Conservation (phyloP, 2,113 vertebrate species). For the Orthonyx spaldingii region DNA sequence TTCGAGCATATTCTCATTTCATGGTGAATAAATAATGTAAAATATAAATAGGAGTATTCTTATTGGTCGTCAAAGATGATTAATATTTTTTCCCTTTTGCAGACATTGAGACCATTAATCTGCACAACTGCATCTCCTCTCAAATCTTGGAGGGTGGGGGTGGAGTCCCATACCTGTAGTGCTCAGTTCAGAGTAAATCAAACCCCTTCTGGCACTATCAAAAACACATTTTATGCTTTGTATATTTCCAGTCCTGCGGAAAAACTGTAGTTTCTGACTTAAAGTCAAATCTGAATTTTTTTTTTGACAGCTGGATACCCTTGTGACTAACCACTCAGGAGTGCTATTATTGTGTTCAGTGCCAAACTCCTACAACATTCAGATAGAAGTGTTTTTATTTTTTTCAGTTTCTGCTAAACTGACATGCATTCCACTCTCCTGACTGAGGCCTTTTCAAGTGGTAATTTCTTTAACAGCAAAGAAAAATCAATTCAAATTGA, state of each 20-base stretch:
- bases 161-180: not conserved
- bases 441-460: not conserved
- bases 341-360: not conserved
- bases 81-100: not conserved
- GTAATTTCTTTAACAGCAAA: not conserved
- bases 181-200: not conserved
- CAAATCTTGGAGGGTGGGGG: not conserved
- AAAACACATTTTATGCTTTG: conserved; percentile 15
- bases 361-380: conserved; percentile 18
- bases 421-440: not conserved
- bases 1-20: not conserved
- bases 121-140: not conserved
- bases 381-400: conserved; percentile 35
- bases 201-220: not conserved
- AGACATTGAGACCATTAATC: not conserved
- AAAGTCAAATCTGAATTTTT: not conserved
- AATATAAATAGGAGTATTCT: not conserved
- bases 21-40: not conserved
- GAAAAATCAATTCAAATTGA: conserved; percentile 13
- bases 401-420: conserved; percentile 12
- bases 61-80: not conserved
- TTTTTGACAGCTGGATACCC: conserved; percentile 16
- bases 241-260: not conserved
- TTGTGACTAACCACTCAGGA: conserved; percentile 32
- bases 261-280: conserved; percentile 30